Evolutionary conservation across 1,140 invertebrate genomes (phyloP), one percentile per base, ranked within the genome.

Genomic region (Streblospio benedicti): DNA sequence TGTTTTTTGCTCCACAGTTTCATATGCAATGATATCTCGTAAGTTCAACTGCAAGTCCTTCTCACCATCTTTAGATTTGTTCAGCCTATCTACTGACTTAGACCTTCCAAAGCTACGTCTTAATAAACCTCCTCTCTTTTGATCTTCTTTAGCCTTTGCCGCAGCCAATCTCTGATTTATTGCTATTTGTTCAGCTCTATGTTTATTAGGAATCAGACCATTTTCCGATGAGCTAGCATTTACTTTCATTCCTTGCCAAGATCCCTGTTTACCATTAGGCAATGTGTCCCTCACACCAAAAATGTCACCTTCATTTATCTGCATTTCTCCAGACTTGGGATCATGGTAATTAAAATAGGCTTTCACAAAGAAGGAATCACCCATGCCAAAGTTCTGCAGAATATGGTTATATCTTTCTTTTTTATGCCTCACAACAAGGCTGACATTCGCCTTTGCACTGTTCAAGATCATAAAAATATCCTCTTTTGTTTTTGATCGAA

Each of bases 221-320:
- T 23, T 23, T 23, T 12, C 14, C 47, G 47, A 14, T 28, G 33
- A 18, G 18, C 28, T 58, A 6, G 27, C 23, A 4, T 32, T 31
- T 16, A 57, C 28, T 32, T 55, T 62, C 23, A 47, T 43, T n/a
- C 45, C 60, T 30, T 41, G 38, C 60, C 60, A 62, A 18, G 38
- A 41, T 2, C 60, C 60, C 16, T 32, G 25, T 28, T 50, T 49
- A 23, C 53, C 53, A 16, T 51, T 47, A 14, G 60, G 60, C 25
- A 51, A 33, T 18, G 60, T 57, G 25, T 62, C 60, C 18, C 57
- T 23, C n/a, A 62, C 60, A 45, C 20, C 49, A 49, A 62, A 62
- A 5, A 62, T 38, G 18, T 62, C 60, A 2, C 60, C 60, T 20
- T 58, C 49, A 27, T 38, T 35, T 3, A 62, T 35, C 18, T 25